phyloP scores from a whole-genome alignment of 2,888 invertebrate species.

The Harpagoxenus sublaevis region DNA sequence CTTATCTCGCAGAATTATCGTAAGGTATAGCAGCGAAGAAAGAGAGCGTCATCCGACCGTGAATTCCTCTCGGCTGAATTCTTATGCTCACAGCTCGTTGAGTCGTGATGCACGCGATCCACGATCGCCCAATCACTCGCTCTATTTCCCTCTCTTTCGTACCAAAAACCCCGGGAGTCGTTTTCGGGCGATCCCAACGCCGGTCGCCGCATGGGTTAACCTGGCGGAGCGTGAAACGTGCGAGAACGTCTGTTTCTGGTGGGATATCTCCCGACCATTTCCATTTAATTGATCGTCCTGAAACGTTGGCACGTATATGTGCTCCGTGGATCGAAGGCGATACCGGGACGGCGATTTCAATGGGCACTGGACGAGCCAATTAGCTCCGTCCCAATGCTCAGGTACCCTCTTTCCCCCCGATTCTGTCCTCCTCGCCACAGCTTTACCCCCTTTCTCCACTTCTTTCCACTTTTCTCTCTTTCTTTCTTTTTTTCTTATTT shows the following conservation, averaged over 20 bases:
- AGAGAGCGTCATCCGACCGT: slow-evolving; percentile 3
- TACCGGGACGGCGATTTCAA: slow-evolving; percentile 78
- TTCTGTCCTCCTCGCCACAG: not conserved
- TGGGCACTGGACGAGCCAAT: slow-evolving; percentile 84
- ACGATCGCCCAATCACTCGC: slow-evolving; percentile 31
- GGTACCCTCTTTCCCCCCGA: slow-evolving; percentile 67
- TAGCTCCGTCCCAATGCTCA: slow-evolving; percentile 84
- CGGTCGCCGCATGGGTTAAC: slow-evolving; percentile 49
- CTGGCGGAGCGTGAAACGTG: slow-evolving; percentile 69
- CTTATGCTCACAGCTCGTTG: slow-evolving; percentile 37
- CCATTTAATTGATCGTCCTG: slow-evolving; percentile 82
- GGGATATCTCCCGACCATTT: slow-evolving; percentile 80
- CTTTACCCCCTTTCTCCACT: slow-evolving; percentile 12
- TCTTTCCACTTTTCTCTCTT: not conserved
- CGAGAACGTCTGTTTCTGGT: slow-evolving; percentile 79
- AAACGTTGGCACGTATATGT: slow-evolving; percentile 79
- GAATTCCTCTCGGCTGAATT: slow-evolving; percentile 6
- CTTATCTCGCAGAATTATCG: slow-evolving; percentile 3
- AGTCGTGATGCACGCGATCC: slow-evolving; percentile 56
- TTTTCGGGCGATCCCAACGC: slow-evolving; percentile 30
- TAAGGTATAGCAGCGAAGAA: not conserved
- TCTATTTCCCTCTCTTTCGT: slow-evolving; percentile 41
- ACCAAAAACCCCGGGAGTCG: slow-evolving; percentile 39
- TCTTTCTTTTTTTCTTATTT: not conserved
- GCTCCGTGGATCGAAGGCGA: slow-evolving; percentile 75